Base-by-base conservation (phyloP, 64 coral and sea anemone species). In the Porites australiensis region DNA sequence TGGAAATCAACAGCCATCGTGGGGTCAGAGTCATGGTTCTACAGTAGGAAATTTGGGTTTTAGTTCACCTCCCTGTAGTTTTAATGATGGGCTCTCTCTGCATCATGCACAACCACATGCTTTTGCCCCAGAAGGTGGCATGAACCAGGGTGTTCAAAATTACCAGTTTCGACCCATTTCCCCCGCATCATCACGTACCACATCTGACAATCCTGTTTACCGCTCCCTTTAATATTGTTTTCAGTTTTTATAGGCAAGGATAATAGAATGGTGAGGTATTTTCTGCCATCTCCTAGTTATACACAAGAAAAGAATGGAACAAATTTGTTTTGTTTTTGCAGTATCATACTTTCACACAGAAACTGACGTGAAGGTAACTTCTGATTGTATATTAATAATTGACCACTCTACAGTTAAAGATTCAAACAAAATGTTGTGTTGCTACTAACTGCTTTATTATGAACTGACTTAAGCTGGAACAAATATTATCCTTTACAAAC, bases 111-210 rank as follows among this genome's bases (percentile, higher is more conserved):
- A n/a, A 21, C 68, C 68, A 9, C 68, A 46, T 11, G 23, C 71
- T 47, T 74, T 44, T 74, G 71, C 71, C 47, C 23, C 71, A 5
- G 71, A 74, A 74, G 15, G 71, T 44, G 15, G 37, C 45, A 45
- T 74, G 15, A n/a, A 0, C 20, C 68, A 71, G 68, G 68, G 23
- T 71, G 68, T 71, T 71, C 68, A 27, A 71, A 71, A 71, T 71
- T 74, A 47, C 12, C 71, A 74, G 71, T 74, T 74, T 74, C 71
- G 13, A 74, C 27, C 71, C 71, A 48, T 74, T 74, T 74, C 71
- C 3, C 71, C 71, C 15, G 43, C 71, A 74, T 44, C 15, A 46
- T 37, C 71, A 46, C 43, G 7, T 15, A 12, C 71, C 15, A 44
- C 71, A 74, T 74, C 71, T 14, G 71, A 12, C 6, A 74, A 74